These are phyloP conservation scores for Callocephalon fimbriatum DNA, from an alignment of 2,113 vertebrate species.

Conservation along the genomic window DNA sequence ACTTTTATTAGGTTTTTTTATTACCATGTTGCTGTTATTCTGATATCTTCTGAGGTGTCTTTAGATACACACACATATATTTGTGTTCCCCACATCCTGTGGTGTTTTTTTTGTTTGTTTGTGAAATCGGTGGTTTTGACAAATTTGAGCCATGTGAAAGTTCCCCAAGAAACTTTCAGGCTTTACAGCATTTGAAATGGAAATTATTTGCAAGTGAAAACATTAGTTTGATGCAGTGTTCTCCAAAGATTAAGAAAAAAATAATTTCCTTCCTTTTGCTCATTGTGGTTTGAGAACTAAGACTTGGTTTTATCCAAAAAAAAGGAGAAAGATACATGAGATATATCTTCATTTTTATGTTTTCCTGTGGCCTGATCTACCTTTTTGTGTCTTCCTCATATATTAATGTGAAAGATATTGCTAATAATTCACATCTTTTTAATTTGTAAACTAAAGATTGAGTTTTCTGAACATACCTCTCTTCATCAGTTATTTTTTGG, in stretches of 20 bases:
- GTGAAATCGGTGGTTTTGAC: neutral
- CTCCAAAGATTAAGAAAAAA: neutral
- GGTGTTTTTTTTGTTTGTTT: neutral
- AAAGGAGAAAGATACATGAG: neutral
- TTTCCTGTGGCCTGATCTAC: constrained; percentile 46
- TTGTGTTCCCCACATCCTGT: neutral
- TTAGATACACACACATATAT: neutral
- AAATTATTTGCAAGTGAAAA: neutral
- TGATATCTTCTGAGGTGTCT: neutral
- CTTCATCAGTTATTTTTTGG: neutral
- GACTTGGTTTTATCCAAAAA: constrained; percentile 13
- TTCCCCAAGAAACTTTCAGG: neutral
- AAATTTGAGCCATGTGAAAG: neutral
- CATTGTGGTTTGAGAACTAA: constrained; percentile 83
- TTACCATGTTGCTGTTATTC: neutral
- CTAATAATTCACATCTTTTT: neutral
- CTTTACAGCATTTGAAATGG: neutral
- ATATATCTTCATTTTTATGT: constrained; percentile 36
- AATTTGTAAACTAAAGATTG: constrained; percentile 51
- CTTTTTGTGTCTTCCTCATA: constrained; percentile 66
- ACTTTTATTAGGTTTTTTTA: neutral
- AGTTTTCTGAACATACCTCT: neutral
- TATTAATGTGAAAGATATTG: constrained; percentile 65
- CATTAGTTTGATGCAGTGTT: neutral
- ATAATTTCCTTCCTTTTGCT: constrained; percentile 64